Base-by-base conservation (phyloP, 2,797 vertebrate species). In the Babyrousa celebensis region DNA sequence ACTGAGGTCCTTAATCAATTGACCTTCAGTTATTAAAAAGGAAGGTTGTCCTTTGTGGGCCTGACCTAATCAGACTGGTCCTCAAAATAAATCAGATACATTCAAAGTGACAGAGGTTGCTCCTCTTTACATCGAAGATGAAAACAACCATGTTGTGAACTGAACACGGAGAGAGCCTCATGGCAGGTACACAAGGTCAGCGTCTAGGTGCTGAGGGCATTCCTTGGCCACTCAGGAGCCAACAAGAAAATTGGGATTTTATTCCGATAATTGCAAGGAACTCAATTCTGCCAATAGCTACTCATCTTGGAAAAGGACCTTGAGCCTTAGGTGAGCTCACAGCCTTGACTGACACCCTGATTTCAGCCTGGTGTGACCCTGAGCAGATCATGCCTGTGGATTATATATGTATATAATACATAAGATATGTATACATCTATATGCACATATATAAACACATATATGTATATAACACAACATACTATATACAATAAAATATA, bases 1-100 rank as follows among this genome's bases (percentile, higher is more conserved):
- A 91, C 56, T 68, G 79, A 25, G 48, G 12, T 32, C n/a, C 15
- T 62, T 60, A 43, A n/a, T 78, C 60, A 89, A 17, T 70, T 63
- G 40, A n/a, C 58, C 48, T 11, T 90, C 65, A 40, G 21, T 92
- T 95, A 79, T 43, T 84, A 54, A 56, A 96, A 93, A 70, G 15
- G 32, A 16, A 67, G 15, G 5, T 86, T 60, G 52, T 58, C 5
- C 10, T 32, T 7, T 6, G 12, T 77, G 27, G 18, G 6, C 12
- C 7, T 40, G 8, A 56, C 12, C 18, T 62, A 80, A 70, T 54
- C 60, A 40, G 48, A 29, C 32, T 17, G 95, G 21, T 84, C 12
- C 56, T 84, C 56, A 36, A 62, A 85, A 79, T 29, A 74, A 25
- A 17, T 62, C 8, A 74, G 14, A 91, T 27, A 85, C 12, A 89